Evolutionary conservation across 2,797 vertebrate genomes (phyloP), one percentile per base, ranked within the genome.

Genomic region (Bryconaethiops microstoma): DNA sequence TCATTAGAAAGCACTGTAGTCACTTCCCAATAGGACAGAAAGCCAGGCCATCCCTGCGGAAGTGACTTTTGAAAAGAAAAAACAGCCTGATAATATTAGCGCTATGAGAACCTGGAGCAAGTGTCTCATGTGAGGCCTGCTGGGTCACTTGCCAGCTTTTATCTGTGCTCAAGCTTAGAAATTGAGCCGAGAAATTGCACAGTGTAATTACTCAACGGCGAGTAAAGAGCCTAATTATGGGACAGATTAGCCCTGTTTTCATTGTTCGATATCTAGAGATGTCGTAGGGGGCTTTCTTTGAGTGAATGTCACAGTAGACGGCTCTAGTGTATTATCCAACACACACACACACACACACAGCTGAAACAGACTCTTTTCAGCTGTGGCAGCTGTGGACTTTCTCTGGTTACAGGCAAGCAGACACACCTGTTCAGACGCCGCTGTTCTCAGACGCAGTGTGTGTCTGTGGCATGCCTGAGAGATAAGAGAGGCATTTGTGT

Each of bases 341-440:
- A 10, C 7, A 6, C 65, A 4, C 65, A 7, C 19, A 39, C 52
- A 35, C 63, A 63, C 4, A 63, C 70, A 17, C 19, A 25, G 29
- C 5, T n/a, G 12, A n/a, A 68, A 50, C 39, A 19, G n/a, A n/a
- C 72, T 64, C 50, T 16, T 29, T 78, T 88, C 92, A 92, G 90
- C 92, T 90, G 91, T 80, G 77, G 73, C 81, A 84, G 78, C 80
- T 78, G 81, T 85, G 84, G 78, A 85, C 86, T 64, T 65, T 90
- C 91, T 91, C 90, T 89, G 89, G 90, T 91, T 91, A 88, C 91
- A 90, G 86, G 80, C 82, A 84, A 86, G 78, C 68, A 82, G 74
- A 65, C 88, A 90, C 92, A 94, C 92, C 91, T 92, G 92, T 91
- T 90, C 86, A 74, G 85, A 67, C 80, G 83, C 88, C 79, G 80